Percentiles rank a stretch among this genome's conserved stretches.
phyloP scores from a whole-genome alignment of 2,888 invertebrate genomes.

The Rhabditophanes sp. region DNA sequence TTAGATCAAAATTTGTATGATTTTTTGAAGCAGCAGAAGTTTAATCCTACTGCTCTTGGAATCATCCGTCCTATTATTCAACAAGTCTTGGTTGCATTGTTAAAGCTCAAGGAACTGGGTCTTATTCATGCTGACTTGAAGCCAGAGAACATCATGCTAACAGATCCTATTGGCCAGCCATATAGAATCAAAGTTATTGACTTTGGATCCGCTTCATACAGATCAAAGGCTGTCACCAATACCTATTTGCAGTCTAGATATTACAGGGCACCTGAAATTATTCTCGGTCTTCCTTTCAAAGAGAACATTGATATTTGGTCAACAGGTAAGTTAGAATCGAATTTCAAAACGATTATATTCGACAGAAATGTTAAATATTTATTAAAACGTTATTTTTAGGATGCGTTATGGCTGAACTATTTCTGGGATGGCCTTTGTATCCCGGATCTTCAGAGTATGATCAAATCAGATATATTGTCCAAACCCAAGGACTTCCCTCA shows the following conservation, averaged over 20 bases:
- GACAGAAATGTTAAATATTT: neutral
- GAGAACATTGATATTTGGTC: conserved; percentile 99
- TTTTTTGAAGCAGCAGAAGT: conserved; percentile 98
- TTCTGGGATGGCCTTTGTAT: conserved; percentile 97
- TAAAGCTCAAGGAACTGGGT: conserved; percentile 77
- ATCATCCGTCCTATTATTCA: conserved; percentile 96
- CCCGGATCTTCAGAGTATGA: conserved; percentile 98
- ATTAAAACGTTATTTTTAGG: conserved; percentile 58
- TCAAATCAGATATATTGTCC: conserved; percentile 59
- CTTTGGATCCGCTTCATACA: conserved; percentile 97
- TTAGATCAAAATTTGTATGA: conserved; percentile 98
- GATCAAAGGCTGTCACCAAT: conserved; percentile 97
- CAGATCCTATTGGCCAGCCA: conserved; percentile 90
- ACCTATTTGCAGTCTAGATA: conserved; percentile 97
- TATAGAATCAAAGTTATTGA: conserved; percentile 98
- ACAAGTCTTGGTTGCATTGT: conserved; percentile 71
- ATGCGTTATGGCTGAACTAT: conserved; percentile 95
- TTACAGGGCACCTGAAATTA: conserved; percentile 83
- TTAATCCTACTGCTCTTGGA: conserved; percentile 89
- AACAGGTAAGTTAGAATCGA: no score
- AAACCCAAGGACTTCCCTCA: conserved; percentile 88
- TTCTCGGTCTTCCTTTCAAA: conserved; percentile 89
- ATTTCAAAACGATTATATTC: no score
- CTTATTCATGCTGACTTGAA: conserved; percentile 98
- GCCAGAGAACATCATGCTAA: conserved; percentile 99